Conservation (phyloP, 2,797 vertebrate species). For the Poecile montanus region DNA sequence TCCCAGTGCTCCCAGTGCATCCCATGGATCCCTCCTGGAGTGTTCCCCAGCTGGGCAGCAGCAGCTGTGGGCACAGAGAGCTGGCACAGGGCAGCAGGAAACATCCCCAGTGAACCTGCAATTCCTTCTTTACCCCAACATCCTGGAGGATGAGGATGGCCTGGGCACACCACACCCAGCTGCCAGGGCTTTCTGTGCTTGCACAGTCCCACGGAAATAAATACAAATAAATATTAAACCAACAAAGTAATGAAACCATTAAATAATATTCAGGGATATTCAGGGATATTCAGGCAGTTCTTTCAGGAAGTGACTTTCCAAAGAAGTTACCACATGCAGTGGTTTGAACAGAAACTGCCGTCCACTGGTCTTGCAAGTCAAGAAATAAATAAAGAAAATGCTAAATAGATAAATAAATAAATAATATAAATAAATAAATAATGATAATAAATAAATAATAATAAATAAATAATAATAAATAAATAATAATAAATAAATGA, state of each 20-base stretch:
- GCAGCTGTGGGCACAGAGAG: neutral
- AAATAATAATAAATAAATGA: neutral
- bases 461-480: too few species aligned
- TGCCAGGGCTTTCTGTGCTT: neutral
- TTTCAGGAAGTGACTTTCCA: neutral
- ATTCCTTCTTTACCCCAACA: neutral
- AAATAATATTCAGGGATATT: neutral
- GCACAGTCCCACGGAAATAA: neutral
- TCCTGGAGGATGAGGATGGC: neutral
- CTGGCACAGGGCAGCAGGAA: neutral
- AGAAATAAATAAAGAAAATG: neutral
- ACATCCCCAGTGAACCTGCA: neutral
- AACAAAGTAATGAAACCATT: neutral
- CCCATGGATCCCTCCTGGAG: neutral
- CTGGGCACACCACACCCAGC: neutral
- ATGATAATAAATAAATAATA: too few species aligned
- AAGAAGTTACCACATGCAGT: neutral
- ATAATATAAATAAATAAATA: neutral
- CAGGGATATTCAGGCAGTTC: neutral
- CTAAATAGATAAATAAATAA: too few species aligned
- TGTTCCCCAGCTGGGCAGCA: neutral
- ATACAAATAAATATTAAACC: neutral
- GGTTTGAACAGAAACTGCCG: neutral
- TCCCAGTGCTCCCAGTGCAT: neutral
- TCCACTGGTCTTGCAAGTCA: neutral